Conservation (phyloP, 1,140 invertebrate species). For the Panonychus citri region DNA sequence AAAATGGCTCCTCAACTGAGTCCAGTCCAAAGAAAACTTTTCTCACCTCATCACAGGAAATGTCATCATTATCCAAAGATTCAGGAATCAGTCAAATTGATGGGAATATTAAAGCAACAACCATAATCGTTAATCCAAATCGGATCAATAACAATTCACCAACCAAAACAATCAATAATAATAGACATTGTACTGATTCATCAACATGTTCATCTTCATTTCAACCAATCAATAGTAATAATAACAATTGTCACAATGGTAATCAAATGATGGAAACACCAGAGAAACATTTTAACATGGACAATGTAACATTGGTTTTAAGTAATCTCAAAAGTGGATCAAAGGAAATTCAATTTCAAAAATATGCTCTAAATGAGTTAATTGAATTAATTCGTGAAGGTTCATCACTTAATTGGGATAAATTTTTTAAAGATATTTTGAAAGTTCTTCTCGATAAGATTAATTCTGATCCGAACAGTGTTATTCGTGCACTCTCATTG, state of each 20-base stretch:
- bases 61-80: constrained; percentile 49
- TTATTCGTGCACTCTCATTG: constrained; percentile 36
- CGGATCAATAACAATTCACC: too few species aligned
- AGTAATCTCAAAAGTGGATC: neutral
- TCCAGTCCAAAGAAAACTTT: neutral
- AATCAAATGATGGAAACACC: neutral
- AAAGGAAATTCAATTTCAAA: constrained; percentile 2
- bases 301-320: too few species aligned
- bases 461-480: neutral
- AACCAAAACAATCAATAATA: too few species aligned
- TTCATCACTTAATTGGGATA: neutral
- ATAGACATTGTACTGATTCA: neutral
- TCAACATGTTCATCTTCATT: neutral
- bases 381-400: constrained; percentile 1
- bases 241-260: too few species aligned
- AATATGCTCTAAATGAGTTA: constrained; percentile 1
- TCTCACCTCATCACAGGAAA: neutral
- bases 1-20: neutral
- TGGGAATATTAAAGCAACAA: neutral
- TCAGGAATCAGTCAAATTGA: constrained; percentile 59
- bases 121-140: too few species aligned
- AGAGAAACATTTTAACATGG: too few species aligned
- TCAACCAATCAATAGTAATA: too few species aligned
- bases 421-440: constrained; percentile 5
- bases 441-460: constrained; percentile 2